A percentile compares a stretch with the other conserved stretches of the same genome.
phyloP scores from a whole-genome alignment of 1,140 invertebrate species.

The Sitophilus oryzae region DNA sequence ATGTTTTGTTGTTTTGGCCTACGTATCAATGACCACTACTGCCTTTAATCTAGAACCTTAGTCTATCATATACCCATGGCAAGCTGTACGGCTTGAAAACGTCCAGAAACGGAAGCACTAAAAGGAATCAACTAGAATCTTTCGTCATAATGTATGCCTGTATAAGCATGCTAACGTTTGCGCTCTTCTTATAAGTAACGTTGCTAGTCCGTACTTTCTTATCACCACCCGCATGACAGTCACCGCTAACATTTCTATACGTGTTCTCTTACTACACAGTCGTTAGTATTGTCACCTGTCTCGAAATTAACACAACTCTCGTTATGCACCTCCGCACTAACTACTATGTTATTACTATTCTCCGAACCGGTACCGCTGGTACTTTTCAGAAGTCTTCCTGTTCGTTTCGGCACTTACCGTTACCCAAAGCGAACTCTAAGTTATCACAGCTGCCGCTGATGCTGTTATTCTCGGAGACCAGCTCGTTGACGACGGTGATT shows the following conservation, averaged over 20 bases:
- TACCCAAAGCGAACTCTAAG: constrained; percentile 2
- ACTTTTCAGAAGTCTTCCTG: not conserved
- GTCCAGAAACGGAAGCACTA: constrained; percentile 13
- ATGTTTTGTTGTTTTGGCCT: too few species aligned
- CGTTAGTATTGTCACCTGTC: constrained; percentile 23
- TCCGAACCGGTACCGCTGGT: constrained; percentile 2
- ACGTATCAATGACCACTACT: too few species aligned
- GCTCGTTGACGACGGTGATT: constrained; percentile 7
- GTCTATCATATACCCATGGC: too few species aligned
- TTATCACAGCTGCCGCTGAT: constrained; percentile 7
- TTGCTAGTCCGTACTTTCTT: constrained; percentile 21
- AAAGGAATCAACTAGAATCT: constrained; percentile 10
- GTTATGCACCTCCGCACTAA: constrained; percentile 18
- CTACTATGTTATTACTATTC: constrained; percentile 19
- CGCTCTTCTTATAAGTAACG: constrained; percentile 33
- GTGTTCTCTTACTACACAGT: constrained; percentile 24
- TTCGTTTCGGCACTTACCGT: constrained; percentile 17
- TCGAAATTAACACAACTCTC: constrained; percentile 2
- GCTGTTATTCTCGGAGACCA: not conserved
- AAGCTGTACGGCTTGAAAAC: too few species aligned
- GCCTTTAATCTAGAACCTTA: too few species aligned
- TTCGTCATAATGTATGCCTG: constrained; percentile 44
- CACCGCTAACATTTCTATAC: constrained; percentile 23
- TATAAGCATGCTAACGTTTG: constrained; percentile 38
- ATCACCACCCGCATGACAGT: constrained; percentile 17